Evolutionary conservation across 2,113 vertebrate genomes (phyloP).

Genomic region (Amphilophus citrinellus): DNA sequence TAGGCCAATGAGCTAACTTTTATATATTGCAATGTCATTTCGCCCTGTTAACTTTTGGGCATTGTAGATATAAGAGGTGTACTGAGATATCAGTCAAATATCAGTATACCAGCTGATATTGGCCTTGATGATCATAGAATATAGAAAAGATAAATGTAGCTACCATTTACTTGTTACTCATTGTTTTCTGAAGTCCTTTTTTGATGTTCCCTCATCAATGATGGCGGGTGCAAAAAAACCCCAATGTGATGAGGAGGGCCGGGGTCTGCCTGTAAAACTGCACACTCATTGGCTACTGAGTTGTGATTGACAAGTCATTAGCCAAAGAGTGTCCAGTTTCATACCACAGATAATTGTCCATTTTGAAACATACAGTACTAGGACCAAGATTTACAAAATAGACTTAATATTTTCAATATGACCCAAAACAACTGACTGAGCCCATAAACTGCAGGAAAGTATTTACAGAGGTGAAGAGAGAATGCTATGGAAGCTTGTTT

Average conservation of each 20-base stretch:
- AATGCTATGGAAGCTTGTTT: no score
- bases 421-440: no score
- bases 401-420: background rate
- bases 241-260: background rate
- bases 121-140: background rate
- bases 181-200: rapidly evolving
- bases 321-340: background rate
- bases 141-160: background rate
- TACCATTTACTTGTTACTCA: background rate
- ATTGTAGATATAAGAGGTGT: background rate
- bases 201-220: background rate
- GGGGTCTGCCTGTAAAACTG: background rate
- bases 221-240: background rate
- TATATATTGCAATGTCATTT: background rate
- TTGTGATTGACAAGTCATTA: background rate
- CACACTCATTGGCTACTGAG: no score
- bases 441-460: background rate
- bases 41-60: background rate
- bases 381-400: background rate
- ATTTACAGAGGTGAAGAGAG: background rate
- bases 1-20: background rate
- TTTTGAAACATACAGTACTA: background rate
- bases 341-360: background rate
- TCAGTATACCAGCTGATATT: background rate
- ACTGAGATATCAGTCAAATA: background rate